These are phyloP conservation scores for Carpatolechia fugitivella DNA, from an alignment of 2,888 invertebrate genomes.

Conservation along the genomic window DNA sequence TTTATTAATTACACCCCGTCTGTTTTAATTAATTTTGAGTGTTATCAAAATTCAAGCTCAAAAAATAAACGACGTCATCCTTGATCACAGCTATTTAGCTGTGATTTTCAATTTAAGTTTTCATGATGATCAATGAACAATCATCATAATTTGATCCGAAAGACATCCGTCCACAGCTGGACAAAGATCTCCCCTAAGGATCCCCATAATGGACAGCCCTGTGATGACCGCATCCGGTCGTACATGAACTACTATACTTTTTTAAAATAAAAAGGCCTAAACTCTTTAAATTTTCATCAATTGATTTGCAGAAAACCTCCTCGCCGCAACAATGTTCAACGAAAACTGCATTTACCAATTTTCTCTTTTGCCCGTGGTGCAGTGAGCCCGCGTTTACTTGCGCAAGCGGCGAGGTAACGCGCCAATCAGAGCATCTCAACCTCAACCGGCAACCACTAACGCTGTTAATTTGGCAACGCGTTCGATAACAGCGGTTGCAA, in stretches of 20 bases:
- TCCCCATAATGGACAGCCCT: no score
- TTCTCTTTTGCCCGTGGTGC: conserved; percentile 24
- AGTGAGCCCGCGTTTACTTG: conserved; percentile 42
- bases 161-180: no score
- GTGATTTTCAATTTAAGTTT: no score
- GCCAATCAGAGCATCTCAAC: conserved; percentile 43
- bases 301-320: no score
- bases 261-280: no score
- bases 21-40: neutral
- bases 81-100: neutral
- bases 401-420: conserved; percentile 44
- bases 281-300: no score
- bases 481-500: conserved; percentile 16
- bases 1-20: conserved; percentile 29
- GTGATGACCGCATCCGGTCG: no score
- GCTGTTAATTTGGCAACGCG: conserved; percentile 24
- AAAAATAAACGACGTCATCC: neutral
- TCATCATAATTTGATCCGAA: no score
- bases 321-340: neutral
- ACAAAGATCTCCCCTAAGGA: no score
- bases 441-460: conserved; percentile 1
- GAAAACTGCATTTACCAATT: conserved; percentile 17
- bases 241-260: no score
- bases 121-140: no score
- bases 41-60: neutral